Evolutionary conservation across 2,888 invertebrate species (phyloP).

Genomic region (Cryptocephalus primarius): DNA sequence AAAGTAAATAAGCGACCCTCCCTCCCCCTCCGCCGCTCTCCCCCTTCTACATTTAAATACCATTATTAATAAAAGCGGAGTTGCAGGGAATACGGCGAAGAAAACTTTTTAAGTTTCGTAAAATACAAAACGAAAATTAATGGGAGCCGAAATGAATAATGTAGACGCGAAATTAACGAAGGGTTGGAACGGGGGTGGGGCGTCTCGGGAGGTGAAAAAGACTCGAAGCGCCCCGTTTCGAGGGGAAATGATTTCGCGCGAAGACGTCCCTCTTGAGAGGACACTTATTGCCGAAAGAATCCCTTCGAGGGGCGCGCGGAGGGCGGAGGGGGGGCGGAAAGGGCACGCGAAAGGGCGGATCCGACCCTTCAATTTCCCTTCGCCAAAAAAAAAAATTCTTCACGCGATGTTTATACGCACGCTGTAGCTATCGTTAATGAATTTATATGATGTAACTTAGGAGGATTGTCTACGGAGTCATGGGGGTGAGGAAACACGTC

Average conservation of each 20-base stretch:
- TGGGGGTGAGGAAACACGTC: no score
- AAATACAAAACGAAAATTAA: conserved; percentile 28
- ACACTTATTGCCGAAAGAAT: conserved; percentile 8
- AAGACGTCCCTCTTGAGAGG: conserved; percentile 5
- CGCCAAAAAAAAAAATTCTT: no score
- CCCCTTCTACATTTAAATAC: conserved; percentile 5
- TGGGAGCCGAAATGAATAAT: conserved; percentile 25
- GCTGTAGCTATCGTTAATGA: no score
- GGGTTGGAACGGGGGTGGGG: conserved; percentile 13
- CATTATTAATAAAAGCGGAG: conserved; percentile 10
- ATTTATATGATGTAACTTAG: no score
- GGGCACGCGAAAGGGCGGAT: neutral
- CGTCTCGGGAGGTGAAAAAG: conserved; percentile 8
- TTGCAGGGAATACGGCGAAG: conserved; percentile 7
- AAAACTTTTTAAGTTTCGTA: conserved; percentile 11
- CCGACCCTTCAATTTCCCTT: no score
- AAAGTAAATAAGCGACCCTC: no score
- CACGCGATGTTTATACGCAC: no score
- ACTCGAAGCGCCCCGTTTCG: conserved; percentile 9
- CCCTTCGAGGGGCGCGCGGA: conserved; percentile 5
- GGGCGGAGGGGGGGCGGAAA: conserved; percentile 1
- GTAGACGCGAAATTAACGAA: conserved; percentile 26
- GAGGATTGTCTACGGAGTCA: no score
- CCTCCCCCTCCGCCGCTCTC: no score
- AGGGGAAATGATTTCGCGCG: conserved; percentile 8